phyloP scores from a whole-genome alignment of 2,888 invertebrate genomes.

The Rugalucina vietnamica region DNA sequence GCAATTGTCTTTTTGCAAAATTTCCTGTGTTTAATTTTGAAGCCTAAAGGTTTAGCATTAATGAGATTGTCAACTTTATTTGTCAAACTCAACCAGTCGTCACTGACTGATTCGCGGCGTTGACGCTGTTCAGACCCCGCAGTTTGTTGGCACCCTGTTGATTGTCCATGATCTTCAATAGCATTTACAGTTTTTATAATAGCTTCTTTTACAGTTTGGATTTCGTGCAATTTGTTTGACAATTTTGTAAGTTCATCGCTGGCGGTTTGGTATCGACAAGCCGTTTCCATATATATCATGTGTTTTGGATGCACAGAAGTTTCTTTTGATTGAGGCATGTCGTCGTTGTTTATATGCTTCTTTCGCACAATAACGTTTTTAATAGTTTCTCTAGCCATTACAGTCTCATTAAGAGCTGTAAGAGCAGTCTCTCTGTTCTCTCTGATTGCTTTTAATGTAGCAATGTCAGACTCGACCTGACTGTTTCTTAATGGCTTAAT shows the following conservation, averaged over 20 bases:
- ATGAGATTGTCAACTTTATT: slow-evolving; percentile 66
- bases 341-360: slow-evolving; percentile 46
- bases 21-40: slow-evolving; percentile 41
- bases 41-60: slow-evolving; percentile 46
- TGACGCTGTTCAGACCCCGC: slow-evolving; percentile 56
- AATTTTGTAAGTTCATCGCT: slow-evolving; percentile 68
- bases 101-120: slow-evolving; percentile 59
- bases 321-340: slow-evolving; percentile 48
- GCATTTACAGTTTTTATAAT: slow-evolving; percentile 61
- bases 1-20: slow-evolving; percentile 48
- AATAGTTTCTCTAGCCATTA: slow-evolving; percentile 73
- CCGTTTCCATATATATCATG: slow-evolving; percentile 72
- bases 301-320: slow-evolving; percentile 51
- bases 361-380: slow-evolving; percentile 68
- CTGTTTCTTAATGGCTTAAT: slow-evolving; percentile 65
- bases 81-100: slow-evolving; percentile 74
- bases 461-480: slow-evolving; percentile 30
- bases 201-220: slow-evolving; percentile 77
- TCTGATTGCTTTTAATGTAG: slow-evolving; percentile 51
- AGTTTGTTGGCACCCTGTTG: slow-evolving; percentile 57
- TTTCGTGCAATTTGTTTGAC: slow-evolving; percentile 70
- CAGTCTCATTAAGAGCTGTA: slow-evolving; percentile 53
- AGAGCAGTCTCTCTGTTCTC: slow-evolving; percentile 64
- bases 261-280: slow-evolving; percentile 58
- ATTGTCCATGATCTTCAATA: slow-evolving; percentile 55